These are phyloP conservation scores for Nephrotoma guestfalica DNA, from an alignment of 2,888 invertebrate species.

Conservation along the genomic window DNA sequence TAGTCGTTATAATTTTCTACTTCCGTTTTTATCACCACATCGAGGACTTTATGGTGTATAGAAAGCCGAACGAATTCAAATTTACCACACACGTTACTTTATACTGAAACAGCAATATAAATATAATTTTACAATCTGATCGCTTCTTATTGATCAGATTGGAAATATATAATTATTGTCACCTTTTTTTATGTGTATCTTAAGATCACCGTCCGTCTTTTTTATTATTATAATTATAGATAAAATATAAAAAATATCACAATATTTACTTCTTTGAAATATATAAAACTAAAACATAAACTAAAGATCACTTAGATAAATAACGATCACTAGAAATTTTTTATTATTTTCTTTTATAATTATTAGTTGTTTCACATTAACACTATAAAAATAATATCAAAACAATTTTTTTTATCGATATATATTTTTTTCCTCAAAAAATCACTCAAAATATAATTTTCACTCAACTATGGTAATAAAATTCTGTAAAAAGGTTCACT, in stretches of 20 bases:
- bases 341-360: background rate
- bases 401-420: background rate
- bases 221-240: background rate
- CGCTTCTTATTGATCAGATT: background rate
- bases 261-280: background rate
- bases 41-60: background rate
- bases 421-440: background rate
- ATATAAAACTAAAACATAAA: background rate
- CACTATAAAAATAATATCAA: background rate
- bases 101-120: background rate
- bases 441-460: background rate
- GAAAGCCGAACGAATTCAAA: background rate
- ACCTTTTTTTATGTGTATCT: background rate
- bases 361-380: background rate
- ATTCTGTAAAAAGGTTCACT: background rate
- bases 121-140: background rate
- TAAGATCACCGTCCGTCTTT: background rate
- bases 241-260: background rate
- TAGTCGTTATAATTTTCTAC: background rate
- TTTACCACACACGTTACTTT: background rate
- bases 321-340: background rate
- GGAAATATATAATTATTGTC: conserved; percentile 3
- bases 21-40: background rate
- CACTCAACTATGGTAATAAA: background rate
- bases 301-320: background rate